Evolutionary conservation across 2,888 invertebrate genomes (phyloP).

Genomic region (Holacanthella duospinosa): DNA sequence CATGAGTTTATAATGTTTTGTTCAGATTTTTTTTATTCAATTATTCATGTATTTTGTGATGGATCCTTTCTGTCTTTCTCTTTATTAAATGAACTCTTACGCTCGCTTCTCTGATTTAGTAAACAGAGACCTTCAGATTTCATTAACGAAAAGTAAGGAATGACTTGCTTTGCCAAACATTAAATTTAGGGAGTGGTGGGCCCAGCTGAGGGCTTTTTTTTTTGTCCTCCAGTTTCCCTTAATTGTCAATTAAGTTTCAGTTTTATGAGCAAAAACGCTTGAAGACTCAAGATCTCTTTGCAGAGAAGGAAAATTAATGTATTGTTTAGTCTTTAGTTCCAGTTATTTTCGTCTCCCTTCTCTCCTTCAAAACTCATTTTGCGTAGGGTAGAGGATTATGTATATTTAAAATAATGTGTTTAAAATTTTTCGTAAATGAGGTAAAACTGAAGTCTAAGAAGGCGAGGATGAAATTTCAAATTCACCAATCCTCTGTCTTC

Average conservation of each 20-base stretch:
- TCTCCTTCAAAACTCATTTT: background rate
- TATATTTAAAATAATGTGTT: too few species aligned
- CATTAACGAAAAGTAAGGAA: background rate
- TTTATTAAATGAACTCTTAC: too few species aligned
- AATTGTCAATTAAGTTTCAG: slow-evolving; percentile 27
- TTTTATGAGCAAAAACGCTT: slow-evolving; percentile 23
- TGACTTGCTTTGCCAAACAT: background rate
- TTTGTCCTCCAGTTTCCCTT: background rate
- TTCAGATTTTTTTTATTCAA: background rate
- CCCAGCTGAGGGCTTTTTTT: background rate
- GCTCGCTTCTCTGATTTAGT: background rate
- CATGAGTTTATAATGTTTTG: background rate
- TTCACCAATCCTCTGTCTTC: too few species aligned
- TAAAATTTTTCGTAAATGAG: too few species aligned
- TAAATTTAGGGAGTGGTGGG: background rate
- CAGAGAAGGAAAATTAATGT: background rate
- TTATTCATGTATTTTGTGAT: too few species aligned
- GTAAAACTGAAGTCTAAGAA: too few species aligned
- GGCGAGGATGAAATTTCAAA: too few species aligned
- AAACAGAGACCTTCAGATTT: background rate
- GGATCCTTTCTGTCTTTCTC: too few species aligned
- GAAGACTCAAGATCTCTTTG: too few species aligned
- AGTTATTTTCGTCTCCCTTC: background rate
- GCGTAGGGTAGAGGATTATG: too few species aligned
- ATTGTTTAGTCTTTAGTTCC: background rate